Percentiles rank a stretch among this genome's conserved stretches.
These are phyloP conservation scores for Strigamia transsilvanica DNA, from an alignment of 2,888 invertebrate species.

Conservation along the genomic window DNA sequence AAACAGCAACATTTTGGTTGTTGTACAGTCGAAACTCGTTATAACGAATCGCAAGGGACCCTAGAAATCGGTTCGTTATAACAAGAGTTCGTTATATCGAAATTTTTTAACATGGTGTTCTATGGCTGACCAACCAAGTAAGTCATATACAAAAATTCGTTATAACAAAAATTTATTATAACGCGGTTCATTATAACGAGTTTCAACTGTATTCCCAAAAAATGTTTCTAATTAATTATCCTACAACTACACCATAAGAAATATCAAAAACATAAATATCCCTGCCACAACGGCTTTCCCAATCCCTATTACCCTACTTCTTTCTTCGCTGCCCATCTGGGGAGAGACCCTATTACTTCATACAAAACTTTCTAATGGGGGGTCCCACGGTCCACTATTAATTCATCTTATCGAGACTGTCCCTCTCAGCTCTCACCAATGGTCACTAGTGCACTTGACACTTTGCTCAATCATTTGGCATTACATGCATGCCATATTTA, in stretches of 20 bases:
- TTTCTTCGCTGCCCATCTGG: neutral
- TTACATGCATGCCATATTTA: slow-evolving; percentile 33
- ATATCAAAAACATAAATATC: slow-evolving; percentile 4
- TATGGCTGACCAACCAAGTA: no score
- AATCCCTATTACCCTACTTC: neutral
- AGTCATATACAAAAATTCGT: no score
- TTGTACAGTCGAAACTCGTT: no score
- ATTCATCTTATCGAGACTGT: slow-evolving; percentile 3
- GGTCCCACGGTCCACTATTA: slow-evolving; percentile 13
- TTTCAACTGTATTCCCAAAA: no score
- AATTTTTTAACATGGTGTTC: no score
- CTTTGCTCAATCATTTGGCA: slow-evolving; percentile 6
- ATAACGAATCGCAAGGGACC: no score
- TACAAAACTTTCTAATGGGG: neutral
- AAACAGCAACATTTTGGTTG: no score
- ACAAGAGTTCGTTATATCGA: no score
- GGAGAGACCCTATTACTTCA: neutral
- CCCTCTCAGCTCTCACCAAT: neutral
- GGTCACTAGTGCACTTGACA: slow-evolving; percentile 10
- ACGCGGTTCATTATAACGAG: no score
- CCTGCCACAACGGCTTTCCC: neutral
- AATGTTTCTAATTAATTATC: no score
- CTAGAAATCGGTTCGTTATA: no score
- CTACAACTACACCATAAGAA: neutral
- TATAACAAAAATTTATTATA: no score